A percentile compares a stretch with the other conserved stretches of the same genome.
phyloP scores from a whole-genome alignment of 2,888 invertebrate genomes.

The Sicus ferrugineus region DNA sequence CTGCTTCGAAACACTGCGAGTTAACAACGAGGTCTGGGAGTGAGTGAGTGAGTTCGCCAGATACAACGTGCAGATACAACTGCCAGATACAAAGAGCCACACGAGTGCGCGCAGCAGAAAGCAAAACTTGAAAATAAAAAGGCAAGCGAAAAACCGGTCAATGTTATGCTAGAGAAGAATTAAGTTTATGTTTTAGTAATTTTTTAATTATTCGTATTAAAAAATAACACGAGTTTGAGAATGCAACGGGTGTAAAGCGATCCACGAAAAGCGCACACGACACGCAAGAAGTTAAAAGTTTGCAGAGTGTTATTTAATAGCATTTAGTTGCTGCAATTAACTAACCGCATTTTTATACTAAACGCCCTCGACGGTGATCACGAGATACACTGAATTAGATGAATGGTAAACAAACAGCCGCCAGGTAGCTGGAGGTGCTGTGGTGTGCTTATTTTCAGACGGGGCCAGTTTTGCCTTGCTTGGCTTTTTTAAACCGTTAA shows the following conservation, averaged over 20 bases:
- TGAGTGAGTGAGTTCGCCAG: too few relatives aligned
- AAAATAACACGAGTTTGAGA: too few relatives aligned
- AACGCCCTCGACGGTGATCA: not conserved
- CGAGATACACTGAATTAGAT: not conserved
- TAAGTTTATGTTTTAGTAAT: too few relatives aligned
- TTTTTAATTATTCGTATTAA: too few relatives aligned
- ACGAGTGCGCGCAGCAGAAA: constrained; percentile 16
- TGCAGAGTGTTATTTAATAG: too few relatives aligned
- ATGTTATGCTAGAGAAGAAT: constrained; percentile 7
- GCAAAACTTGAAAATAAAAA: not conserved
- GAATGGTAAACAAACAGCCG: not conserved
- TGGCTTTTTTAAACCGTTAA: too few relatives aligned
- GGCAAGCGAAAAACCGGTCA: constrained; percentile 13
- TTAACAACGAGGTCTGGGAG: constrained; percentile 8
- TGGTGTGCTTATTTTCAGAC: not conserved
- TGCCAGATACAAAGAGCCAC: not conserved
- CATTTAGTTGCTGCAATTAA: not conserved
- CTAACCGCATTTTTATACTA: too few relatives aligned
- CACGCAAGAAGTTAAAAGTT: too few relatives aligned
- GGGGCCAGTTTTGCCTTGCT: not conserved
- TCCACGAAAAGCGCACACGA: too few relatives aligned
- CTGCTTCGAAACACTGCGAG: constrained; percentile 11
- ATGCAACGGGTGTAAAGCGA: too few relatives aligned
- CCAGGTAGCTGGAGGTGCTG: not conserved
- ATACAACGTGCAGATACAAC: not conserved